Evolutionary conservation across 2,888 invertebrate species (phyloP), one percentile per base, ranked within the genome.

Genomic region (Diarsia mendica): DNA sequence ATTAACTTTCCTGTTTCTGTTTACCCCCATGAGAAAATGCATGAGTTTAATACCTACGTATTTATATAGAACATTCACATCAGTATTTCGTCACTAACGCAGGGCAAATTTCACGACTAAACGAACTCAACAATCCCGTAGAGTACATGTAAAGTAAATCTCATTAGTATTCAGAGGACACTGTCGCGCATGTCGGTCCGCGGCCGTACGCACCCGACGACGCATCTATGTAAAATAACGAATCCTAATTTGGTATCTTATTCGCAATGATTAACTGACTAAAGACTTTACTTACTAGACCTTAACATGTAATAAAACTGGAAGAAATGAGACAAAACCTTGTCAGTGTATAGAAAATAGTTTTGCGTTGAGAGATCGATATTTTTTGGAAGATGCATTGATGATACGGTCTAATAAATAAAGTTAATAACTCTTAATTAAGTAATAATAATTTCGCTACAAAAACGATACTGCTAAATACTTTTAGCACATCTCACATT

Each of bases 81-180:
- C 11, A 8, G 20, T 64, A 75, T 67, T 72, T 64, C 58, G 44
- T 72, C 51, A 67, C 53, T 28, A 55, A 72, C 70, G 23, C 46
- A 79, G 18, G 61, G 65, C 61, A 60, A 67, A 61, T 65, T 65
- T 67, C 44, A 71, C 51, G 9, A 49, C 39, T 75, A n/a, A 33
- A 67, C 0, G 20, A 33, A 84, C 60, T 72, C 18, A 39, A 72
- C 84, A 60, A 80, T 60, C 33, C 68, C 48, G 1, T 78, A 33
- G 33, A 63, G 15, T 23, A 68, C n/a, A 71, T 64, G 13, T 20
- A 58, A 79, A 77, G 13, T 20, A 58, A 79, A 77, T 79, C 72
- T 82, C 81, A 85, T 87, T 85, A 77, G 68, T 88, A 88, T 85
- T 80, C 88, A 61, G 68, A 20, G 18, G 48, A 51, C 63, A 23